Evolutionary conservation across 1,140 invertebrate species (phyloP).

Genomic region (Microplitis demolitor): DNA sequence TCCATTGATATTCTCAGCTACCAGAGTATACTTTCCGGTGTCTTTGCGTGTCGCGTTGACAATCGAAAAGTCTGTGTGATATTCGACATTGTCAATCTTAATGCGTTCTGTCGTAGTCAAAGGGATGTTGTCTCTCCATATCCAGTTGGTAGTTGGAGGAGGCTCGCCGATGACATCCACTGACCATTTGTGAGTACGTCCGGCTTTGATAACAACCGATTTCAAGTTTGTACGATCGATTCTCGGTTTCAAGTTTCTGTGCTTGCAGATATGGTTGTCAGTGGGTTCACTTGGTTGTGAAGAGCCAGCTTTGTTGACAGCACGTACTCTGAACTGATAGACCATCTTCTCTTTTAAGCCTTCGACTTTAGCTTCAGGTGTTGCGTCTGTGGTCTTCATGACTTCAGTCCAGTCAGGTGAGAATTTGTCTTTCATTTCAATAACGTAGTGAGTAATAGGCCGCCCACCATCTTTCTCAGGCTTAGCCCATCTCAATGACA

Average conservation of each 20-base stretch:
- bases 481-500: conserved; percentile 87
- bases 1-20: conserved; percentile 88
- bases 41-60: conserved; percentile 83
- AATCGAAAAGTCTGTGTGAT: conserved; percentile 89
- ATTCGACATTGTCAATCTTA: conserved; percentile 87
- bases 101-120: conserved; percentile 82
- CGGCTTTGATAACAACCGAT: conserved; percentile 83
- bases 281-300: conserved; percentile 90
- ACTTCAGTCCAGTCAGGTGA: conserved; percentile 88
- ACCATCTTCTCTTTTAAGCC: conserved; percentile 91
- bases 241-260: conserved; percentile 87
- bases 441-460: conserved; percentile 91
- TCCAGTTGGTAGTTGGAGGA: conserved; percentile 83
- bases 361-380: conserved; percentile 80
- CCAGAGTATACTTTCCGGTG: conserved; percentile 88
- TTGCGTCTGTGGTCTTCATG: conserved; percentile 76
- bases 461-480: conserved; percentile 91
- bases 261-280: conserved; percentile 90
- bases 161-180: conserved; percentile 91
- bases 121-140: conserved; percentile 82
- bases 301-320: conserved; percentile 89
- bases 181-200: conserved; percentile 89
- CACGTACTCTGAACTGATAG: conserved; percentile 90
- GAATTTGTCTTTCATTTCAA: conserved; percentile 97
- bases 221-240: conserved; percentile 92